These are phyloP conservation scores for Polypedilum vanderplanki DNA, from an alignment of 1,140 invertebrate genomes.

Conservation along the genomic window DNA sequence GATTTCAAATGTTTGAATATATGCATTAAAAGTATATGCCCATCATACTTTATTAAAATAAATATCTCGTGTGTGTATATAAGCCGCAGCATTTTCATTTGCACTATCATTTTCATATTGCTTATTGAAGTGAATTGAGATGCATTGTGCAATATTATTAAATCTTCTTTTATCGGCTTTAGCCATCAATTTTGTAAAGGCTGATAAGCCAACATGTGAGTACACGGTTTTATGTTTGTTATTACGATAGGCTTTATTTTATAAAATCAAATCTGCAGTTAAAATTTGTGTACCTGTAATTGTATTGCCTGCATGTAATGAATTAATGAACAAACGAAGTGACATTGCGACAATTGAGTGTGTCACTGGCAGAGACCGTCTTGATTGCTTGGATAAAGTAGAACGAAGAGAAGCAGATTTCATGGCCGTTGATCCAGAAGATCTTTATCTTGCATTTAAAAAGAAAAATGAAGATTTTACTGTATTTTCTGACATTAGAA, in stretches of 20 bases:
- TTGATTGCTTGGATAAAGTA: slow-evolving; percentile 68
- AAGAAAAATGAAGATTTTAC: slow-evolving; percentile 55
- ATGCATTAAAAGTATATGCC: too few species aligned
- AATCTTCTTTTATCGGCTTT: neutral
- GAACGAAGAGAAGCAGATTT: slow-evolving; percentile 69
- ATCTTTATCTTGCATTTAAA: slow-evolving; percentile 68
- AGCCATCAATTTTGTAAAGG: neutral
- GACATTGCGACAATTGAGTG: slow-evolving; percentile 2
- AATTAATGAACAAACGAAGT: slow-evolving; percentile 9
- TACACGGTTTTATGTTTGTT: neutral
- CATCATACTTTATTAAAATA: too few species aligned
- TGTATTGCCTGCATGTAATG: neutral
- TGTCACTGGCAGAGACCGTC: slow-evolving; percentile 35
- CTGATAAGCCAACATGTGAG: neutral
- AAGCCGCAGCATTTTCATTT: too few species aligned
- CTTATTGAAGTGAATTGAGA: too few species aligned
- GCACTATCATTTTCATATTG: too few species aligned
- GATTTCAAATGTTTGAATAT: too few species aligned
- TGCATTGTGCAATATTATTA: neutral
- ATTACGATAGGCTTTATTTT: neutral
- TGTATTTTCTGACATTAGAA: slow-evolving; percentile 62
- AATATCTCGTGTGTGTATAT: too few species aligned
- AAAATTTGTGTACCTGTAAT: slow-evolving; percentile 26
- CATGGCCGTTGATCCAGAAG: slow-evolving; percentile 69
- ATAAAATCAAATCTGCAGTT: neutral